phyloP scores from a whole-genome alignment of 1,140 invertebrate species.

The Nylanderia fulva region DNA sequence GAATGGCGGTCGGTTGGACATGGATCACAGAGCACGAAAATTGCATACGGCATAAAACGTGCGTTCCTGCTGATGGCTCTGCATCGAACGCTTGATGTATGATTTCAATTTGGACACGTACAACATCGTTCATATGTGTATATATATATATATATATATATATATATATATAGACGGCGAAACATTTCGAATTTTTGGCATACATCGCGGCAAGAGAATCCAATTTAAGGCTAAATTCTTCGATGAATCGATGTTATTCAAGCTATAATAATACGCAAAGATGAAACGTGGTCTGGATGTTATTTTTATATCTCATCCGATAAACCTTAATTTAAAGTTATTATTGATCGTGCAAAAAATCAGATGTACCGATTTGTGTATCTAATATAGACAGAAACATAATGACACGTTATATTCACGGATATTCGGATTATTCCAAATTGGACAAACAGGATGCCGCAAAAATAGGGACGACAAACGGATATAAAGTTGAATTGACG shows the following conservation, averaged over 20 bases:
- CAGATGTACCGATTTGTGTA: not conserved
- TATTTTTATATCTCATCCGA: not conserved
- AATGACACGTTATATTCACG: not conserved
- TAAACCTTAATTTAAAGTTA: not conserved
- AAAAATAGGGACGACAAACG: slow-evolving; percentile 25
- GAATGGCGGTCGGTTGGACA: slow-evolving; percentile 68
- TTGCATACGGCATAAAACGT: slow-evolving; percentile 62
- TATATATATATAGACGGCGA: no score
- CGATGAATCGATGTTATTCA: not conserved
- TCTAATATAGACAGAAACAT: not conserved
- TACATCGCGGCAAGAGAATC: not conserved
- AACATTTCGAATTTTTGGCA: not conserved
- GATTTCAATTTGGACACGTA: slow-evolving; percentile 37
- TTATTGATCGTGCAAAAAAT: not conserved
- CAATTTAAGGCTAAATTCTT: not conserved
- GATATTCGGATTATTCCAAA: slow-evolving; percentile 34
- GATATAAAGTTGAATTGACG: slow-evolving; percentile 27
- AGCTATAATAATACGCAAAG: not conserved
- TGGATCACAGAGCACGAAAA: slow-evolving; percentile 69
- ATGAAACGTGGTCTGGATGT: not conserved
- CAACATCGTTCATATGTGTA: not conserved
- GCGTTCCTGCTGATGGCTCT: slow-evolving; percentile 48
- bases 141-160: no score
- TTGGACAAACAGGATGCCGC: not conserved
- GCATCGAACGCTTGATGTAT: slow-evolving; percentile 65